Evolutionary conservation across 2,797 vertebrate genomes (phyloP).

Genomic region (Tragelaphus oryx): DNA sequence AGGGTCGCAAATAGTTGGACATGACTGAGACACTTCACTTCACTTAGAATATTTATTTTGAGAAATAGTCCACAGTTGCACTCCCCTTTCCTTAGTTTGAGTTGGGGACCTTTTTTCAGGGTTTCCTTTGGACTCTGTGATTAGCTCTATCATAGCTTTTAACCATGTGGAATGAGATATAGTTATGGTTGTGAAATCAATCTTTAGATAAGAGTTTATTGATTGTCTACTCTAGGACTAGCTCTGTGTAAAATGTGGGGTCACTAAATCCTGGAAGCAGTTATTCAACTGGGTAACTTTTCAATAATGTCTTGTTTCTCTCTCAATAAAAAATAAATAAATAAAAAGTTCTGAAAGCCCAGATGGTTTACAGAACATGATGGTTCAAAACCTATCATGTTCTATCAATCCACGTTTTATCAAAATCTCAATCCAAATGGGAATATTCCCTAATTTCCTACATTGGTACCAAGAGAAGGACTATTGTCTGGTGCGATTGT

Average conservation of each 20-base stretch:
- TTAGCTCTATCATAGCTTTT: neutral
- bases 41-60: neutral
- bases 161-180: neutral
- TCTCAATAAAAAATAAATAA: neutral
- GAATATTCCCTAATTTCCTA: neutral
- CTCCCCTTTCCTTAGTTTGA: neutral
- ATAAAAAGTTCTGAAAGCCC: neutral
- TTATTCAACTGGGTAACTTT: conserved; percentile 38
- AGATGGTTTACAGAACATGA: neutral
- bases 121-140: neutral
- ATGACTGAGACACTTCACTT: fast-evolving
- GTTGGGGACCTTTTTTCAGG: neutral
- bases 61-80: neutral
- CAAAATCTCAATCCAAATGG: neutral
- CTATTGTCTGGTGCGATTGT: neutral
- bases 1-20: too few relatives aligned
- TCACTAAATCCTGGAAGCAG: neutral
- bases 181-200: neutral
- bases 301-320: neutral
- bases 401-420: neutral
- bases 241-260: conserved; percentile 11
- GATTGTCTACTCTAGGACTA: neutral
- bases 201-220: conserved; percentile 43
- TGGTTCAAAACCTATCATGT: neutral
- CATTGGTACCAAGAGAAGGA: neutral